These are phyloP conservation scores for Propsilocerus akamusi DNA, from an alignment of 1,140 invertebrate genomes.

Conservation along the genomic window DNA sequence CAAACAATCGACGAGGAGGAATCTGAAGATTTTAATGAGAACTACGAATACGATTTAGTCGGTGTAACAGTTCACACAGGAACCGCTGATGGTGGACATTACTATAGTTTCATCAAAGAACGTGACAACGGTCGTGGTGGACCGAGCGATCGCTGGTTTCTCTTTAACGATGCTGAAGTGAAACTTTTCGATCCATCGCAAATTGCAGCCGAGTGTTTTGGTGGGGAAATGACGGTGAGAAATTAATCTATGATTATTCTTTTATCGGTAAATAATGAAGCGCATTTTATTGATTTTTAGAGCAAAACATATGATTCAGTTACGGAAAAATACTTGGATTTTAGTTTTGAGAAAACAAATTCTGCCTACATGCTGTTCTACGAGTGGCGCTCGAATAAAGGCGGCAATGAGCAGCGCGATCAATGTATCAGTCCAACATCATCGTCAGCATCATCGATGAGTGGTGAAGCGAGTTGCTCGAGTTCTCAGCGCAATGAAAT, in stretches of 20 bases:
- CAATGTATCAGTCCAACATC: constrained; percentile 2
- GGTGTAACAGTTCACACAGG: constrained; percentile 93
- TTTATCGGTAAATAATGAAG: constrained; percentile 6
- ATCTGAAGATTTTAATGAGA: constrained; percentile 27
- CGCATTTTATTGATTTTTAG: constrained; percentile 28
- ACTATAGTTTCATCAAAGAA: constrained; percentile 91
- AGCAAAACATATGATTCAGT: constrained; percentile 93
- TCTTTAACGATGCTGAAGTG: constrained; percentile 93
- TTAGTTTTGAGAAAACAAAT: constrained; percentile 93
- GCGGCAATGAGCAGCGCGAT: background rate
- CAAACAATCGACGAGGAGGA: background rate
- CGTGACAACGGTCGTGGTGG: constrained; percentile 33
- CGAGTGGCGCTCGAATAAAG: constrained; percentile 36
- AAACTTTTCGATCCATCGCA: constrained; percentile 89
- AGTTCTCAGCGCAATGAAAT: too few species aligned
- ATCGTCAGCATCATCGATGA: background rate
- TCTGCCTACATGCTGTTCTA: constrained; percentile 97
- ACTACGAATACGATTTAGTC: constrained; percentile 76
- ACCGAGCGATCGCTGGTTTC: constrained; percentile 71
- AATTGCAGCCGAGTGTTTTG: constrained; percentile 87
- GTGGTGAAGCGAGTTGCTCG: constrained; percentile 11
- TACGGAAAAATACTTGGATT: constrained; percentile 92
- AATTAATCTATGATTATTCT: constrained; percentile 6
- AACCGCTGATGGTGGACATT: constrained; percentile 90
- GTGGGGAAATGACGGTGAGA: constrained; percentile 83